phyloP scores from a whole-genome alignment of 2,888 invertebrate genomes.

The Apamea epomidion region DNA sequence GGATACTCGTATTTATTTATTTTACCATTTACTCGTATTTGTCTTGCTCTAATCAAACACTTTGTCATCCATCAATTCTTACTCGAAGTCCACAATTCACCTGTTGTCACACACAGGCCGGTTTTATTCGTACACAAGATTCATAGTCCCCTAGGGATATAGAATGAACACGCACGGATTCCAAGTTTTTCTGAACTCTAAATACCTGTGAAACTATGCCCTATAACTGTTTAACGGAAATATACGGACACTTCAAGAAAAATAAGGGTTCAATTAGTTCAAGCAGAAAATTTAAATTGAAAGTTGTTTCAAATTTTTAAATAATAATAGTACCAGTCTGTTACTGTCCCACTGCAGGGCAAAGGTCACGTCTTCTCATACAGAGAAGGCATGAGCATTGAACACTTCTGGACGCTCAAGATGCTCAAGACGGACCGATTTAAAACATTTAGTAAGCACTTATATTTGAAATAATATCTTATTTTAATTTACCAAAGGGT shows the following conservation, averaged over 20 bases:
- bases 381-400: too few relatives aligned
- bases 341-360: not conserved
- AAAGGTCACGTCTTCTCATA: too few relatives aligned
- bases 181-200: conserved; percentile 28
- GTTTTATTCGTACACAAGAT: conserved; percentile 36
- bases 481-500: not conserved
- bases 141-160: conserved; percentile 33
- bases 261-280: not conserved
- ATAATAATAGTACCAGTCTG: not conserved
- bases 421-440: too few relatives aligned
- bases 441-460: too few relatives aligned
- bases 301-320: not conserved
- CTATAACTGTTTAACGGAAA: not conserved
- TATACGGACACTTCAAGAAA: not conserved
- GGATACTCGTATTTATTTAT: too few relatives aligned
- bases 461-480: not conserved
- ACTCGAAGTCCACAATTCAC: not conserved
- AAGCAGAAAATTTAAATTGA: not conserved
- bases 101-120: not conserved
- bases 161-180: conserved; percentile 32
- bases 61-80: not conserved
- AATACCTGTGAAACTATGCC: conserved; percentile 19
- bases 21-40: too few relatives aligned
- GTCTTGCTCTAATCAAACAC: not conserved
- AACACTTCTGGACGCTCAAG: not conserved